Percentiles rank a stretch among this genome's conserved stretches.
phyloP scores from a whole-genome alignment of 2,113 vertebrate species.

The Amblyopsis rosae region DNA sequence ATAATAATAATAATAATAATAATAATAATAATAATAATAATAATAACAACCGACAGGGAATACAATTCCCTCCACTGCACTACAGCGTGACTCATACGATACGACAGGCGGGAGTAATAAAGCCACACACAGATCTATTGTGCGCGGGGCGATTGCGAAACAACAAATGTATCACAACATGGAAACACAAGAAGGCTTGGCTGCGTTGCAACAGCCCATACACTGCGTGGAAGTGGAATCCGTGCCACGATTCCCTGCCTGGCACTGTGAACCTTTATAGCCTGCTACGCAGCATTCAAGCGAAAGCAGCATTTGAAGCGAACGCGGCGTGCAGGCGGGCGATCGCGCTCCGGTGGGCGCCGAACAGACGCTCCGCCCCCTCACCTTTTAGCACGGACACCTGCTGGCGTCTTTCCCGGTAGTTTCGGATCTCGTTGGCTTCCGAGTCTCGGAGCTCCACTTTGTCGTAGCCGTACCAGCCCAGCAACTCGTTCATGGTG shows the following conservation, averaged over 20 bases:
- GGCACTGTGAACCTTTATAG: conserved; percentile 46
- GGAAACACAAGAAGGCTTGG: conserved; percentile 39
- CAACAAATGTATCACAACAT: conserved; percentile 43
- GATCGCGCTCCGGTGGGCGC: no score
- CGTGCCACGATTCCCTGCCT: conserved; percentile 48
- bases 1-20: background rate
- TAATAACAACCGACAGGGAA: background rate
- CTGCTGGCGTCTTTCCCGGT: conserved; percentile 90
- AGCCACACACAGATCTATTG: conserved; percentile 8
- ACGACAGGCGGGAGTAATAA: conserved; percentile 25
- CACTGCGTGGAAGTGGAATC: conserved; percentile 3
- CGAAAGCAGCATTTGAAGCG: no score
- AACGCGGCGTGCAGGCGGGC: no score
- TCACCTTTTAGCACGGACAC: conserved; percentile 98
- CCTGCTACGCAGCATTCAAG: conserved; percentile 25
- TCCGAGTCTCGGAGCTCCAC: conserved; percentile 94
- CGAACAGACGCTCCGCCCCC: conserved; percentile 19
- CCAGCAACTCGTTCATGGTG: conserved; percentile 98
- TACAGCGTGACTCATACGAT: background rate
- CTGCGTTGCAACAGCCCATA: no score
- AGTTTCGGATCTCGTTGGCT: conserved; percentile 92
- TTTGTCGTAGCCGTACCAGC: conserved; percentile 98
- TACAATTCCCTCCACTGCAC: background rate
- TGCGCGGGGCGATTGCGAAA: conserved; percentile 15
- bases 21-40: conserved; percentile 15